Evolutionary conservation across 2,797 vertebrate genomes (phyloP).

Genomic region (Oreochromis mossambicus): DNA sequence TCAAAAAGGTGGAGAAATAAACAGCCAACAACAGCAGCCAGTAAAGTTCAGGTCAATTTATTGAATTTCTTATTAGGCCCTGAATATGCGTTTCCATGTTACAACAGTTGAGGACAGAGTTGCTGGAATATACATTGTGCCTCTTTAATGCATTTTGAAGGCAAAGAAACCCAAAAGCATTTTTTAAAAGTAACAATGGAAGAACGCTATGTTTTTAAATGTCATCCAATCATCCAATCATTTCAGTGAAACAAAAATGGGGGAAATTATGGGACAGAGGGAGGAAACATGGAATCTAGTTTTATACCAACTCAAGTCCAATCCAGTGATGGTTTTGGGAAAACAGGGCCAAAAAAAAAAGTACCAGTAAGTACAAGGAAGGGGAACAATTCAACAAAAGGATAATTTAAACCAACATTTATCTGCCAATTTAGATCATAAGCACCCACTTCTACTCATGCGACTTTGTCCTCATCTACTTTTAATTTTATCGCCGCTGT

Average conservation of each 20-base stretch:
- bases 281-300: not conserved
- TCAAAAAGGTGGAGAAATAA: not conserved
- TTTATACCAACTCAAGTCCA: not conserved
- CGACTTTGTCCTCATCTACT: not conserved
- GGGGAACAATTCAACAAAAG: not conserved
- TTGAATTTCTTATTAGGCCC: constrained; percentile 50
- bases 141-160: not conserved
- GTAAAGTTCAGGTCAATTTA: constrained; percentile 65
- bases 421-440: not conserved
- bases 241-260: too few relatives aligned
- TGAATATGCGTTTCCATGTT: constrained; percentile 51
- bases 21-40: not conserved
- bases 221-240: not conserved
- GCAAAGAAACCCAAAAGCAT: not conserved
- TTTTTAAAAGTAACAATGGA: not conserved
- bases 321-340: not conserved
- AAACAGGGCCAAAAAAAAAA: not conserved
- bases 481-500: not conserved
- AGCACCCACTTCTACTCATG: not conserved
- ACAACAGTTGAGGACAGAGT: constrained; percentile 57
- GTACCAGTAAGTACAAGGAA: not conserved
- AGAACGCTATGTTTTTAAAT: not conserved
- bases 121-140: not conserved
- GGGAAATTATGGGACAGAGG: not conserved
- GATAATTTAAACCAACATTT: not conserved